Evolutionary conservation across 2,888 invertebrate genomes (phyloP).

Genomic region (Dascillus cervinus): DNA sequence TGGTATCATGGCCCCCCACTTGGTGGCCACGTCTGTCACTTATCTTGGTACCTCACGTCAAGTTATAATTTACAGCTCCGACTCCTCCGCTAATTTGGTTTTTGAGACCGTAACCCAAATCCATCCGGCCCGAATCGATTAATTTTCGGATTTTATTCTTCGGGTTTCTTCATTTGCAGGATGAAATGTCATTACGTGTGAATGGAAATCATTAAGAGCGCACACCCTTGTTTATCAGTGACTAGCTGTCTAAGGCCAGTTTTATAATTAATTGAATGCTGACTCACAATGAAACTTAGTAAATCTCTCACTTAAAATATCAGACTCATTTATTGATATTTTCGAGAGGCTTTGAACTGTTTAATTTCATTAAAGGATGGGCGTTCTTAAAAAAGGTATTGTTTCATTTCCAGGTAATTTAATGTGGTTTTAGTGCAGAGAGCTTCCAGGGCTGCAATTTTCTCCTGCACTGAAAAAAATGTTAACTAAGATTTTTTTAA

Average conservation of each 20-base stretch:
- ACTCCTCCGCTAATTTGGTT: constrained; percentile 24
- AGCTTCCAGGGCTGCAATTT: too few relatives aligned
- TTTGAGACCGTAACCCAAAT: too few relatives aligned
- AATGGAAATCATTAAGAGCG: not conserved
- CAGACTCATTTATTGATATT: constrained; percentile 14
- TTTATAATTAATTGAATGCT: constrained; percentile 33
- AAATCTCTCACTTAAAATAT: constrained; percentile 10
- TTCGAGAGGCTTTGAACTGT: constrained; percentile 16
- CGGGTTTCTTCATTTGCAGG: not conserved
- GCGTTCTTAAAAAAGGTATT: constrained; percentile 11
- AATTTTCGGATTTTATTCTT: not conserved
- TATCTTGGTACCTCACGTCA: constrained; percentile 40
- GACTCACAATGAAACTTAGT: constrained; percentile 22
- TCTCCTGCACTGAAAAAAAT: too few relatives aligned
- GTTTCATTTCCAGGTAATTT: too few relatives aligned
- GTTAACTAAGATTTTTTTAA: too few relatives aligned
- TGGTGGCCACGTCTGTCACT: constrained; percentile 37
- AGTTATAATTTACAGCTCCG: constrained; percentile 35
- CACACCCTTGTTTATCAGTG: constrained; percentile 30
- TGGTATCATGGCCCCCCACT: constrained; percentile 38
- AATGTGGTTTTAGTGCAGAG: too few relatives aligned
- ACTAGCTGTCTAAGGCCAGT: constrained; percentile 25
- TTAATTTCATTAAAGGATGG: constrained; percentile 14
- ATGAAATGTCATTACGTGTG: not conserved
- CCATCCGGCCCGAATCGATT: too few relatives aligned